These are phyloP conservation scores for Lerista edwardsae DNA, from an alignment of 2,797 vertebrate species.

Conservation along the genomic window DNA sequence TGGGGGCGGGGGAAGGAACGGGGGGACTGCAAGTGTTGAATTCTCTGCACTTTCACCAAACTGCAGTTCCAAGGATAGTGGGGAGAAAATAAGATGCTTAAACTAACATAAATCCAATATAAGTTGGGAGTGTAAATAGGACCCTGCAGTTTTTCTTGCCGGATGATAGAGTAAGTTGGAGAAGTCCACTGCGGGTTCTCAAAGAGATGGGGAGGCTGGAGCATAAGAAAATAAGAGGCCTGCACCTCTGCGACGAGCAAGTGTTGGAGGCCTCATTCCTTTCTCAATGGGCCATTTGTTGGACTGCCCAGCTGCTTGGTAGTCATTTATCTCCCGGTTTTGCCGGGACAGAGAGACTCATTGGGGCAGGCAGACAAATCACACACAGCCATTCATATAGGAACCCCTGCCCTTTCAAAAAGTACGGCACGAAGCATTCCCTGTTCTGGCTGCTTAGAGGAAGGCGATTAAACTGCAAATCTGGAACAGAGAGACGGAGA, in stretches of 20 bases:
- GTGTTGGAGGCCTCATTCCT: not conserved
- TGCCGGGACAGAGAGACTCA: constrained; percentile 23
- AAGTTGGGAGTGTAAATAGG: not conserved
- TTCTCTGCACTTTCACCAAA: not conserved
- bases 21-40: not conserved
- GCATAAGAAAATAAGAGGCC: fast-evolving
- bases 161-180: fast-evolving
- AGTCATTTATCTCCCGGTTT: constrained; percentile 31
- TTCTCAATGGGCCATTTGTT: constrained; percentile 33
- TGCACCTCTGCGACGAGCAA: not conserved
- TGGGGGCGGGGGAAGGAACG: too few relatives aligned
- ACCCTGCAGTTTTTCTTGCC: not conserved
- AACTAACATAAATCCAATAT: too few relatives aligned
- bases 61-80: not conserved
- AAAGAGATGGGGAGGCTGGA: fast-evolving
- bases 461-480: not conserved
- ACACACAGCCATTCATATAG: constrained; percentile 22
- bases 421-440: constrained; percentile 6
- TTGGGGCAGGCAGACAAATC: constrained; percentile 21
- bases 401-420: not conserved
- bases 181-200: not conserved
- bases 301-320: constrained; percentile 10
- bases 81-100: not conserved
- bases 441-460: not conserved
- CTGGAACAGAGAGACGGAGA: not conserved